phyloP scores from a whole-genome alignment of 2,113 vertebrate genomes.

The Muntiacus reevesi region DNA sequence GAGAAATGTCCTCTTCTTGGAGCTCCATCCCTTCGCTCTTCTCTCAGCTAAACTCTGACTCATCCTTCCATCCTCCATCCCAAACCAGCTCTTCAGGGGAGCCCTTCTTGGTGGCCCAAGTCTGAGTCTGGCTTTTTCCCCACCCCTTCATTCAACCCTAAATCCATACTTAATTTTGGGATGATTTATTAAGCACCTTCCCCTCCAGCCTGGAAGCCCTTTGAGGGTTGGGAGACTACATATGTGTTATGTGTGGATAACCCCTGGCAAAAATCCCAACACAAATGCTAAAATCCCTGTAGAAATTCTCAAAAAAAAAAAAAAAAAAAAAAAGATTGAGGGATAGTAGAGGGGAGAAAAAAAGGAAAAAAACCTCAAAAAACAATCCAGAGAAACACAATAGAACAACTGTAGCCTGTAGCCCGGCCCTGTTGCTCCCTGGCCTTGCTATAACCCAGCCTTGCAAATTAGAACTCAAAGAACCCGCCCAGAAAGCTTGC shows the following conservation, averaged over 20 bases:
- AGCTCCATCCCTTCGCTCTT: too few species aligned
- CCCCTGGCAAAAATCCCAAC: not conserved
- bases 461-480: not conserved
- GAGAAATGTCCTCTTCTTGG: not conserved
- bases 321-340: not conserved
- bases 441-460: not conserved
- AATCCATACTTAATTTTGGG: not conserved
- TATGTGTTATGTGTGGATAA: constrained; percentile 77
- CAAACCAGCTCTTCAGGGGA: not conserved
- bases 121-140: not conserved
- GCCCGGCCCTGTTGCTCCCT: not conserved
- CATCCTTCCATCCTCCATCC: not conserved
- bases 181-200: not conserved
- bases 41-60: not conserved
- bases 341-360: not conserved
- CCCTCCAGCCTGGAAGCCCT: constrained; percentile 78
- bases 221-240: constrained; percentile 80
- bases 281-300: not conserved
- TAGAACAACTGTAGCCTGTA: too few species aligned
- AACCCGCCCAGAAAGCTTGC: not conserved
- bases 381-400: not conserved
- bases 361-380: not conserved
- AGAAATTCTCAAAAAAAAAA: not conserved
- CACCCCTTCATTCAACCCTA: not conserved
- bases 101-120: not conserved